phyloP scores from a whole-genome alignment of 1,140 invertebrate genomes.

The Lasioglossum albipes region DNA sequence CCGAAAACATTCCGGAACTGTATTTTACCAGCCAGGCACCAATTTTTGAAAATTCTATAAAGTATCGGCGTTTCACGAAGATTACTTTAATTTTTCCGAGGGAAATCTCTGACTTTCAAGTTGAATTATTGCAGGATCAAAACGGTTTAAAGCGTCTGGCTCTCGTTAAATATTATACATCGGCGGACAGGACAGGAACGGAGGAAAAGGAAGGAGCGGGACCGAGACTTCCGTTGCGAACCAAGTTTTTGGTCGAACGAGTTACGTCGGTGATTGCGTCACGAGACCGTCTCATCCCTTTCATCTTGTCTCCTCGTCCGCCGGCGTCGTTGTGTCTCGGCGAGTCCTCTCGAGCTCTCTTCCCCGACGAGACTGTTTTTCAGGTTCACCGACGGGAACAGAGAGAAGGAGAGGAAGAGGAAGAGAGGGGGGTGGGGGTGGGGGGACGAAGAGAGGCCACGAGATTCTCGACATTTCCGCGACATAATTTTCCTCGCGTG shows the following conservation, averaged over 20 bases:
- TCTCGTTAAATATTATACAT: not conserved
- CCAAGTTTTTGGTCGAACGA: not conserved
- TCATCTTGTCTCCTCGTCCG: constrained; percentile 27
- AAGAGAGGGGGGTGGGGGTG: no score
- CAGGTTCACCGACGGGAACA: constrained; percentile 25
- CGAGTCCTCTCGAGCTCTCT: constrained; percentile 9
- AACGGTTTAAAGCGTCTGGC: no score
- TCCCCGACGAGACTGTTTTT: constrained; percentile 26
- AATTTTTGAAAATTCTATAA: no score
- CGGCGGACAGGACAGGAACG: not conserved
- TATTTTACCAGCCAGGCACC: no score
- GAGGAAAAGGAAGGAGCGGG: not conserved
- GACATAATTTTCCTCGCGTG: constrained; percentile 32
- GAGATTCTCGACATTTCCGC: constrained; percentile 44
- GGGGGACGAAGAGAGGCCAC: not conserved
- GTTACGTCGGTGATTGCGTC: constrained; percentile 35
- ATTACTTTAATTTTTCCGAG: no score
- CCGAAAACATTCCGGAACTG: no score
- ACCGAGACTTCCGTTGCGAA: not conserved
- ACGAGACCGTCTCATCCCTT: constrained; percentile 27
- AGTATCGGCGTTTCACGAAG: no score
- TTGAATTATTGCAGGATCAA: no score
- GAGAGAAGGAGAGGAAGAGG: no score
- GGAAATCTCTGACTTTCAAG: no score
- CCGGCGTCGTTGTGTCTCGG: constrained; percentile 32